Percentiles rank a stretch among this genome's conserved stretches.
Conservation (phyloP, 37 sponge, comb jelly and placozoan genomes). For the Aphrocallistes beatrix region DNA sequence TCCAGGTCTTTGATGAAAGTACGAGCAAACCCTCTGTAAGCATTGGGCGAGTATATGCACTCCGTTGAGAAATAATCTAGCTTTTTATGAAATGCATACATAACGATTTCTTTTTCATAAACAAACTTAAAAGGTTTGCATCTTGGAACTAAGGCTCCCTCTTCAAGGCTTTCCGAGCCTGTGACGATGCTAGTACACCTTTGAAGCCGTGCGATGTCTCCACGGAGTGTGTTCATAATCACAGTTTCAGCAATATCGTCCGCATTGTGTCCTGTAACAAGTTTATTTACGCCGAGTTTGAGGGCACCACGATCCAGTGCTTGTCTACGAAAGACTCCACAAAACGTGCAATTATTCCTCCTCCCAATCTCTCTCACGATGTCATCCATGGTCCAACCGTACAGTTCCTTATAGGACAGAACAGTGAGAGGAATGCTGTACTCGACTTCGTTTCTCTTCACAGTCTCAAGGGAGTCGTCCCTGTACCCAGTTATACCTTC, state of each 20-base stretch:
- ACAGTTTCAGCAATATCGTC: constrained; percentile 99
- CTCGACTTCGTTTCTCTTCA: constrained; percentile 76
- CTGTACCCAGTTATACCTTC: constrained; percentile 96
- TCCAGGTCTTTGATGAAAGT: constrained; percentile 88
- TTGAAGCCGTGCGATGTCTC: constrained; percentile 83
- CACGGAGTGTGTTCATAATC: constrained; percentile 88
- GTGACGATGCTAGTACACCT: constrained; percentile 85
- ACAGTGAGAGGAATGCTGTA: constrained; percentile 78
- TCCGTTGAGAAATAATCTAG: constrained; percentile 98
- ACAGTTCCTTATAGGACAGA: constrained; percentile 87
- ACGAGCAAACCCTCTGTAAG: constrained; percentile 87
- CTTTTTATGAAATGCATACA: constrained; percentile 97
- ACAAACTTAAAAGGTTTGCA: constrained; percentile 97
- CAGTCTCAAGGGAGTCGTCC: constrained; percentile 92
- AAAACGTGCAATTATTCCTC: constrained; percentile 96
- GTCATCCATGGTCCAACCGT: constrained; percentile 99
- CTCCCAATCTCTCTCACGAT: constrained; percentile 80
- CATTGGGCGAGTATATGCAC: constrained; percentile 96
- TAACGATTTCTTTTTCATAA: constrained; percentile 97
- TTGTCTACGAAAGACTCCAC: constrained; percentile 96
- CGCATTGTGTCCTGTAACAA: constrained; percentile 97
- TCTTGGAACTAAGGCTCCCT: constrained; percentile 67
- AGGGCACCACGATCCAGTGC: constrained; percentile 91
- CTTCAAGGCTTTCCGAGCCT: constrained; percentile 32
- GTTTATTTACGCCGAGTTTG: constrained; percentile 69